Base-by-base conservation (phyloP, 2,888 invertebrate species). In the Tetranychus truncatus region DNA sequence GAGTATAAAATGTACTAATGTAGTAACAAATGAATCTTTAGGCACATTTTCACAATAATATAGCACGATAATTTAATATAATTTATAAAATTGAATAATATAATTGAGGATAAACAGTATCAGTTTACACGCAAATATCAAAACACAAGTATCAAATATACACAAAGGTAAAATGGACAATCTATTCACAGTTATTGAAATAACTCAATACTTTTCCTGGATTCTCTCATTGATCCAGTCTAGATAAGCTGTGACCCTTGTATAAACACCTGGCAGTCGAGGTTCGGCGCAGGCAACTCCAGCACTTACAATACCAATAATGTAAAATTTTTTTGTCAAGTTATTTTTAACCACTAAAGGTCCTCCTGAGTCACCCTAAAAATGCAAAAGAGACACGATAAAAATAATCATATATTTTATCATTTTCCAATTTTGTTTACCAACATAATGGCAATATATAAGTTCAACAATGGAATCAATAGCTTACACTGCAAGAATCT, bases 321-420 rank as follows among this genome's bases (percentile, higher is more conserved):
- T 86, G 80, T 87, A 86, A 79, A n/a, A 84, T 75, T 87, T 86
- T 74, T 84, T 85, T 0, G 74, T 77, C 9, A 72, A 71, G 0
- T 86, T n/a, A n/a, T n/a, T n/a, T 75, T 80, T 81, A 71, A 86
- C 81, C 87, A 92, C 89, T 66, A 92, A 84, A 0, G 92, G 92
- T 74, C 92, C 92, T 77, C 92, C 92, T 79, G 92, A 92, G 83
- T 92, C 92, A 80, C 91, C 91, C 92, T 92, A 82, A 20, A 81
- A 34, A 34, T 34, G 34, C 0, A 34, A 34, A 4, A 34, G 3
- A 34, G 4, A 34, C 34, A 34, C 34, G 34, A 34, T 34, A 34
- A 34, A 34, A 34, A 34, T 34, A 34, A 34, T 34, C 34, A 34
- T 4, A 34, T 34, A 34, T 34, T 5, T n/a, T 34, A 34, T 34